A percentile compares a stretch with the other conserved stretches of the same genome.
These are phyloP conservation scores for Muntiacus reevesi DNA, from an alignment of 2,113 vertebrate species.

Conservation along the genomic window DNA sequence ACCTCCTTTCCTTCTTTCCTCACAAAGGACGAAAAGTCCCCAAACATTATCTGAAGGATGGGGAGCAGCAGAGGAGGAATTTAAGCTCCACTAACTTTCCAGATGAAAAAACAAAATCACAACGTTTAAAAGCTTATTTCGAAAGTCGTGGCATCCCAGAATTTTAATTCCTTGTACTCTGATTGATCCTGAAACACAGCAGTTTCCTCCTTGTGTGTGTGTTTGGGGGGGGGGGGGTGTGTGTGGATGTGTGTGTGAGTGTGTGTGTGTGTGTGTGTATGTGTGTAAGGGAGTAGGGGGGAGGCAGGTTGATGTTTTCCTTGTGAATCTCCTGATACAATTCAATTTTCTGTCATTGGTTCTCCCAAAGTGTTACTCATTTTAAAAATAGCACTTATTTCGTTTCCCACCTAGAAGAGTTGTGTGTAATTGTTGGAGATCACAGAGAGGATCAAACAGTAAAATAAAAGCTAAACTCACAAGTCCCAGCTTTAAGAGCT, in stretches of 20 bases:
- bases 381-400: background rate
- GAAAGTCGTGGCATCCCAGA: background rate
- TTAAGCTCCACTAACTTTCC: background rate
- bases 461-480: background rate
- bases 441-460: background rate
- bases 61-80: background rate
- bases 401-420: background rate
- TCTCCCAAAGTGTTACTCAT: too few relatives aligned
- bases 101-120: background rate
- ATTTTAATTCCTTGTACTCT: background rate
- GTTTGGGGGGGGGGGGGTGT: background rate
- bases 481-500: background rate
- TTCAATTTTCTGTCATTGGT: background rate
- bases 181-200: background rate
- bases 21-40: rapidly evolving
- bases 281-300: too few relatives aligned
- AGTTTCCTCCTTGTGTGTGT: background rate
- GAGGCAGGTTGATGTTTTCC: too few relatives aligned
- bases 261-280: rapidly evolving
- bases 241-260: background rate
- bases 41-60: background rate
- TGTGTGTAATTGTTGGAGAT: too few relatives aligned
- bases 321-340: background rate
- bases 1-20: background rate
- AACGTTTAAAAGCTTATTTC: background rate